A percentile compares a stretch with the other conserved stretches of the same genome.
These are phyloP conservation scores for Columba livia DNA, from an alignment of 2,113 vertebrate species.

Conservation along the genomic window DNA sequence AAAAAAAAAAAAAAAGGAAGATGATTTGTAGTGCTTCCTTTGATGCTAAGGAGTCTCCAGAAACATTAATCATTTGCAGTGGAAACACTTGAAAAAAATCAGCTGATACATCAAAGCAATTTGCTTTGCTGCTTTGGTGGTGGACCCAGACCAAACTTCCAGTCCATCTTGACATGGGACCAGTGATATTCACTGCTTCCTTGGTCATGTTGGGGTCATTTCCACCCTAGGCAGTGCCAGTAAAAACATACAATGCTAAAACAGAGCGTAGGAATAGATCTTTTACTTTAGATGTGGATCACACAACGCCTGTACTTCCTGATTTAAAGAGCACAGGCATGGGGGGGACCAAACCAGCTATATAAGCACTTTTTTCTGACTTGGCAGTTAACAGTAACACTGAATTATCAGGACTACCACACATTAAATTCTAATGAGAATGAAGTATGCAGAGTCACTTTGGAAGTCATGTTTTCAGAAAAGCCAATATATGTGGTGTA, in stretches of 20 bases:
- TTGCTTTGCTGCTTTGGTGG: neutral
- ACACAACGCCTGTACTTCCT: neutral
- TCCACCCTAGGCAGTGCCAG: neutral
- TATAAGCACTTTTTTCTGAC: neutral
- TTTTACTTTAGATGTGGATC: neutral
- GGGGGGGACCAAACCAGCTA: rapidly evolving
- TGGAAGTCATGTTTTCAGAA: neutral
- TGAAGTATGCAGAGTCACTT: neutral
- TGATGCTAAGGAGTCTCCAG: neutral
- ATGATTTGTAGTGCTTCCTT: neutral
- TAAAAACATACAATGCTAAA: neutral
- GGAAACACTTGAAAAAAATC: neutral
- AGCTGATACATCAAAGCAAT: neutral
- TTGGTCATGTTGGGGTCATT: neutral
- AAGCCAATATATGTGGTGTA: neutral
- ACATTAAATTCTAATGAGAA: neutral
- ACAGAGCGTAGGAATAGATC: neutral
- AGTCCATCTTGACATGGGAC: rapidly evolving
- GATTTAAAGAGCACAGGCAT: rapidly evolving
- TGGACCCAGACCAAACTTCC: neutral
- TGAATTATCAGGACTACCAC: neutral
- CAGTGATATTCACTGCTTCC: neutral
- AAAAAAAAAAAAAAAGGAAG: neutral
- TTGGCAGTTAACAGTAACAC: neutral
- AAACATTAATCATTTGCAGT: neutral